Conservation (phyloP, 2,888 invertebrate genomes). For the Lithophane semibrunnea region DNA sequence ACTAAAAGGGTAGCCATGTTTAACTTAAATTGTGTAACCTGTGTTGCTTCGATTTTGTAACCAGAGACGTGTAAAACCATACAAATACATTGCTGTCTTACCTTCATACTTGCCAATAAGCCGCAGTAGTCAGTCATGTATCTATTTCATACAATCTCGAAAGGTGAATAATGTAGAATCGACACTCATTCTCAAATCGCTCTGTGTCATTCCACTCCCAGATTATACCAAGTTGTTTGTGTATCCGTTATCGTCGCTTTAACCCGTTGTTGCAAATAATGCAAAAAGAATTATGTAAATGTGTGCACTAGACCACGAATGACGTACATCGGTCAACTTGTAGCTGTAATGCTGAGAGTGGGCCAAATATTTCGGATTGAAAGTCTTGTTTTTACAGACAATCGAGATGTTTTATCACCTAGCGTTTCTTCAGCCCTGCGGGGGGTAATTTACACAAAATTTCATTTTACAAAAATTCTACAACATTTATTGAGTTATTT, state of each 20-base stretch:
- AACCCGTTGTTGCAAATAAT: conserved; percentile 50
- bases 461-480: not conserved
- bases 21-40: not conserved
- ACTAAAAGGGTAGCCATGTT: not conserved
- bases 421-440: not conserved
- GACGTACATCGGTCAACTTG: conserved; percentile 45
- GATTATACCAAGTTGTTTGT: conserved; percentile 39
- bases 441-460: not conserved
- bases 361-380: conserved; percentile 42
- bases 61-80: conserved; percentile 14
- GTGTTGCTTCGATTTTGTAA: conserved; percentile 25
- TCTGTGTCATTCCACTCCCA: conserved; percentile 40
- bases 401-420: not conserved
- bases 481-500: not conserved
- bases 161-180: not conserved
- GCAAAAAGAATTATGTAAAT: conserved; percentile 62
- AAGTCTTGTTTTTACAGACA: conserved; percentile 21
- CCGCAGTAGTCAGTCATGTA: not conserved
- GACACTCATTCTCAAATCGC: conserved; percentile 14
- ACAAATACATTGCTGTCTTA: conserved; percentile 2
- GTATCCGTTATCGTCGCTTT: conserved; percentile 44
- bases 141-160: not conserved
- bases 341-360: conserved; percentile 34
- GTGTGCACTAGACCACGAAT: conserved; percentile 64
- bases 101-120: not conserved